phyloP scores from a whole-genome alignment of 2,797 vertebrate genomes.

The Phrynocephalus vlangalii region DNA sequence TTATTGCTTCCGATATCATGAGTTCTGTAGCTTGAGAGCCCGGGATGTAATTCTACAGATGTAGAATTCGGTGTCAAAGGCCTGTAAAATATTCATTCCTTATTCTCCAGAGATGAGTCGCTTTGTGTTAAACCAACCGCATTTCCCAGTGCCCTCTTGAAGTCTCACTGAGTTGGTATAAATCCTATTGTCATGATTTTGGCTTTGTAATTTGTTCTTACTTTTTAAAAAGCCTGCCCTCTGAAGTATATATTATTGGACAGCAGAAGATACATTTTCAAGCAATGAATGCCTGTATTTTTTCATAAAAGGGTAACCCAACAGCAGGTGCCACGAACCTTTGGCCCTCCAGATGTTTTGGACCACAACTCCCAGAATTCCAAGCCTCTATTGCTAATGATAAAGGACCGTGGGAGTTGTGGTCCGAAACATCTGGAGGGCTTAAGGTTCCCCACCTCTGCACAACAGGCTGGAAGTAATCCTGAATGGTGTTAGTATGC shows the following conservation, averaged over 20 bases:
- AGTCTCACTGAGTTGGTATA: not conserved
- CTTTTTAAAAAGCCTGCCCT: not conserved
- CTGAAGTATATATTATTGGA: not conserved
- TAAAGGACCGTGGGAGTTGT: no score
- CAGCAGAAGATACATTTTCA: not conserved
- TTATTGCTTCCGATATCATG: constrained; percentile 15
- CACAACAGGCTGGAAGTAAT: not conserved
- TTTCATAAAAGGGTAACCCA: not conserved
- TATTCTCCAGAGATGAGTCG: not conserved
- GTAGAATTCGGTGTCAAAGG: not conserved
- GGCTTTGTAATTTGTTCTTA: not conserved
- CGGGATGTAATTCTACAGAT: not conserved
- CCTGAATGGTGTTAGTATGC: no score
- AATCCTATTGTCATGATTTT: not conserved
- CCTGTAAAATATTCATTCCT: constrained; percentile 9
- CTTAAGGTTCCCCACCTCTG: no score
- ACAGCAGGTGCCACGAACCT: no score
- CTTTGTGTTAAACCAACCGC: not conserved
- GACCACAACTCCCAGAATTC: no score
- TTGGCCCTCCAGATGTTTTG: no score
- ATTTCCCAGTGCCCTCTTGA: not conserved
- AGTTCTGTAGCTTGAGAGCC: not conserved
- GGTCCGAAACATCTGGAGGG: no score
- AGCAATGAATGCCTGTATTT: not conserved
- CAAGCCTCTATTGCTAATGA: no score